Percentiles rank a stretch among this genome's conserved stretches.
Evolutionary conservation across 1,140 invertebrate species (phyloP).

Genomic region (Pteromalus puparum): DNA sequence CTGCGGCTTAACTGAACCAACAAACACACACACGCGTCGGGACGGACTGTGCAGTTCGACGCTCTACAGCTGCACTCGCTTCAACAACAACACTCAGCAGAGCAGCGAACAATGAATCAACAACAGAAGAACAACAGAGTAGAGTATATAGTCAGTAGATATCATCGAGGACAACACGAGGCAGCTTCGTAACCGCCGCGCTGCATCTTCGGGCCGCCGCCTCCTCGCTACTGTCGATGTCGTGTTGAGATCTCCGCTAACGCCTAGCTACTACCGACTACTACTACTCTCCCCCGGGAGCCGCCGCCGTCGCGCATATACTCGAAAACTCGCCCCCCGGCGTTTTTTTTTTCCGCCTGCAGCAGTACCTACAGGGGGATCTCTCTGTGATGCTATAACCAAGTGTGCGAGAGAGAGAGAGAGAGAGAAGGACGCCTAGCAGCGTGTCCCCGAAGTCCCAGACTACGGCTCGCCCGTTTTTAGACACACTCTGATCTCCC

Average conservation of each 20-base stretch:
- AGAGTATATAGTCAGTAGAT: not conserved
- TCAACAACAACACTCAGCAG: not conserved
- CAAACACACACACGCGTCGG: not conserved
- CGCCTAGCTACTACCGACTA: not conserved
- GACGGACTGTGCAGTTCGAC: not conserved
- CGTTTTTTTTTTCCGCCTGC: not conserved
- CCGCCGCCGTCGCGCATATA: not conserved
- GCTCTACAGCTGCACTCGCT: too few species aligned
- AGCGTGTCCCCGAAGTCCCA: slow-evolving; percentile 13
- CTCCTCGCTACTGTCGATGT: slow-evolving; percentile 2
- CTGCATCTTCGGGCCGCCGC: not conserved
- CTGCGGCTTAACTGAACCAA: not conserved
- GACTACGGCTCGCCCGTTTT: slow-evolving; percentile 12
- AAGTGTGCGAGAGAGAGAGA: not conserved
- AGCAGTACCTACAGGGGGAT: not conserved
- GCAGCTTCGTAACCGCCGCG: not conserved
- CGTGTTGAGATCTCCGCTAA: not conserved
- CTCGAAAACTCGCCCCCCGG: not conserved
- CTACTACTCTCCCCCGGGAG: not conserved
- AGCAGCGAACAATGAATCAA: not conserved
- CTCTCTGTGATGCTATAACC: not conserved
- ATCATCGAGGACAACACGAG: slow-evolving; percentile 2
- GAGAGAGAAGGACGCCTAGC: slow-evolving; percentile 1
- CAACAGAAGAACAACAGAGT: not conserved
- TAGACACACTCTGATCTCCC: slow-evolving; percentile 14